Evolutionary conservation across 2,888 invertebrate genomes (phyloP).

Genomic region (Synergus japonicus): DNA sequence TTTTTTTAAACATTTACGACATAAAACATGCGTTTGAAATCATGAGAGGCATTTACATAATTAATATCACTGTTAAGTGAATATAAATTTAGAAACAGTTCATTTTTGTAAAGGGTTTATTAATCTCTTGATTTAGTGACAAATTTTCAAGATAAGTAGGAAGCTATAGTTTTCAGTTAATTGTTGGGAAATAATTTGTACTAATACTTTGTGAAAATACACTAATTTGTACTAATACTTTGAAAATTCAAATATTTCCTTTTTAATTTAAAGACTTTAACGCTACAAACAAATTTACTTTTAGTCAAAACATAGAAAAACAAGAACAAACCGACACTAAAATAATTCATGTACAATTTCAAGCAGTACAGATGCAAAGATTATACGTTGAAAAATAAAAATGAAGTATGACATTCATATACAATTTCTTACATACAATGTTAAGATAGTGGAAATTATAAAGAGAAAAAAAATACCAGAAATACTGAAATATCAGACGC

Average conservation of each 20-base stretch:
- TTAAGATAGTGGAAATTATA: neutral
- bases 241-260: neutral
- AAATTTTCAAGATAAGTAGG: neutral
- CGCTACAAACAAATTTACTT: neutral
- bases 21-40: neutral
- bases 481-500: neutral
- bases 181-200: too few relatives aligned
- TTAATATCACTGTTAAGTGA: neutral
- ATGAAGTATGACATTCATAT: neutral
- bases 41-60: neutral
- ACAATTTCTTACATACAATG: neutral
- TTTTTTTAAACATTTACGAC: neutral
- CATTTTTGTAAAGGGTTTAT: neutral
- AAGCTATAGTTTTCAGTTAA: neutral
- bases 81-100: neutral
- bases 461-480: neutral
- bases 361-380: neutral
- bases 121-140: neutral
- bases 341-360: neutral
- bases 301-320: neutral
- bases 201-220: neutral
- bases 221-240: neutral
- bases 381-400: neutral
- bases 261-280: neutral
- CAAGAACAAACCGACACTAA: neutral